phyloP scores from a whole-genome alignment of 2,888 invertebrate genomes.

The Sclerodermus sp. region DNA sequence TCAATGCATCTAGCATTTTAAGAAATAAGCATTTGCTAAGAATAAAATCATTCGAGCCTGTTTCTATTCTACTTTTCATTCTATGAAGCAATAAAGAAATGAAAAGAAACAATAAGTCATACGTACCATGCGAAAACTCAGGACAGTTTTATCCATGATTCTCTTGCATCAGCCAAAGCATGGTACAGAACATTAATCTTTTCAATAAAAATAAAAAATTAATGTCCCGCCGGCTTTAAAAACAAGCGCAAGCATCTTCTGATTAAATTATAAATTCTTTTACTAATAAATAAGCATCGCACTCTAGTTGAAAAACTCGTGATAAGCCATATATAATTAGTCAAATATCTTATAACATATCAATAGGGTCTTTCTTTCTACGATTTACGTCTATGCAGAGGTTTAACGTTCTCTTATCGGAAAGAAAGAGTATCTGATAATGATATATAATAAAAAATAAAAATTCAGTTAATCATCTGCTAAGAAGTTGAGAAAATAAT shows the following conservation, averaged over 20 bases:
- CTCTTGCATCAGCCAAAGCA: conserved; percentile 53
- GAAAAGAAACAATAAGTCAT: conserved; percentile 38
- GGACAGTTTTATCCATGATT: conserved; percentile 42
- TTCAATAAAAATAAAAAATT: conserved; percentile 37
- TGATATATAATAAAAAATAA: not conserved
- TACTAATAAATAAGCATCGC: conserved; percentile 29
- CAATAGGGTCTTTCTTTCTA: too few relatives aligned
- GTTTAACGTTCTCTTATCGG: too few relatives aligned
- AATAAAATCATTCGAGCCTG: conserved; percentile 10
- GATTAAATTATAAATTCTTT: conserved; percentile 29
- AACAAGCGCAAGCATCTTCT: conserved; percentile 43
- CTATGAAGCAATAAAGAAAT: conserved; percentile 12
- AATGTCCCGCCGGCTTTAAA: conserved; percentile 35
- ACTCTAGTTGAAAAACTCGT: conserved; percentile 20
- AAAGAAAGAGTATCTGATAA: too few relatives aligned
- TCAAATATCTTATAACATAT: too few relatives aligned
- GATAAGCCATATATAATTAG: too few relatives aligned
- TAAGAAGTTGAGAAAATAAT: conserved; percentile 33
- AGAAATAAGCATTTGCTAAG: too few relatives aligned
- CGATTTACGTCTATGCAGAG: too few relatives aligned
- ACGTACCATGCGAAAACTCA: conserved; percentile 53
- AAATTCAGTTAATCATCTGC: conserved; percentile 14
- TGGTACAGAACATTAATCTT: conserved; percentile 46
- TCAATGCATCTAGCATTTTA: too few relatives aligned
- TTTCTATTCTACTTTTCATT: conserved; percentile 1